Conservation (phyloP, 2,797 vertebrate genomes). For the Yasuhikotakia modesta region DNA sequence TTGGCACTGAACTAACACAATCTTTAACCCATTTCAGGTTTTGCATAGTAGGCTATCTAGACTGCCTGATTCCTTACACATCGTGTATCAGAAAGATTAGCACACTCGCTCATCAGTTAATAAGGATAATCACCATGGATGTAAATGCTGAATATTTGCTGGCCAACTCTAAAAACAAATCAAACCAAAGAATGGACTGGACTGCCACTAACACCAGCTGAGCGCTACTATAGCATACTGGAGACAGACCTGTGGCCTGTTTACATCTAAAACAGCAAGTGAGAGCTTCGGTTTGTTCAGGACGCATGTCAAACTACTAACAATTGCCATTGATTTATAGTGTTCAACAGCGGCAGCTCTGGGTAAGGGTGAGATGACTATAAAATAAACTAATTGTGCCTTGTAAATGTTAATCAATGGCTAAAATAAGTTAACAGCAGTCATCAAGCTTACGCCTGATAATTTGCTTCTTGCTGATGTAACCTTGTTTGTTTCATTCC, state of each 20-base stretch:
- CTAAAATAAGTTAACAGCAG: constrained; percentile 92
- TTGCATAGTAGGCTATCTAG: constrained; percentile 95
- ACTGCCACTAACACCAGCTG: constrained; percentile 92
- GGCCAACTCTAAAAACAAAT: constrained; percentile 71
- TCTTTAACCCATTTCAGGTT: constrained; percentile 99
- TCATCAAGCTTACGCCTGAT: constrained; percentile 86
- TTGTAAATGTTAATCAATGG: constrained; percentile 92
- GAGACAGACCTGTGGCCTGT: constrained; percentile 83
- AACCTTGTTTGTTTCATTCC: constrained; percentile 75
- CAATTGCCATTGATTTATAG: constrained; percentile 77
- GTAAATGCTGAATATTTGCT: constrained; percentile 85
- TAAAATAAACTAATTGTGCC: constrained; percentile 96
- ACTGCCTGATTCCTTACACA: constrained; percentile 88
- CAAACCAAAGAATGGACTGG: constrained; percentile 79
- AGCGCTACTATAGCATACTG: constrained; percentile 78
- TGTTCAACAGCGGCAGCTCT: constrained; percentile 70
- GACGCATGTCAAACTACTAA: constrained; percentile 94
- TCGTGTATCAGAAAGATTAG: constrained; percentile 97
- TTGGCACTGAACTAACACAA: constrained; percentile 81
- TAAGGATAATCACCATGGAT: constrained; percentile 93
- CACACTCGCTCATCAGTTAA: constrained; percentile 89
- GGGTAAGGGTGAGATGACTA: constrained; percentile 73
- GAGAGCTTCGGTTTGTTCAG: constrained; percentile 75
- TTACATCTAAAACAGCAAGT: constrained; percentile 82
- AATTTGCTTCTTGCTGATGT: constrained; percentile 91